phyloP scores from a whole-genome alignment of 2,888 invertebrate genomes.

The Melieria omissa region DNA sequence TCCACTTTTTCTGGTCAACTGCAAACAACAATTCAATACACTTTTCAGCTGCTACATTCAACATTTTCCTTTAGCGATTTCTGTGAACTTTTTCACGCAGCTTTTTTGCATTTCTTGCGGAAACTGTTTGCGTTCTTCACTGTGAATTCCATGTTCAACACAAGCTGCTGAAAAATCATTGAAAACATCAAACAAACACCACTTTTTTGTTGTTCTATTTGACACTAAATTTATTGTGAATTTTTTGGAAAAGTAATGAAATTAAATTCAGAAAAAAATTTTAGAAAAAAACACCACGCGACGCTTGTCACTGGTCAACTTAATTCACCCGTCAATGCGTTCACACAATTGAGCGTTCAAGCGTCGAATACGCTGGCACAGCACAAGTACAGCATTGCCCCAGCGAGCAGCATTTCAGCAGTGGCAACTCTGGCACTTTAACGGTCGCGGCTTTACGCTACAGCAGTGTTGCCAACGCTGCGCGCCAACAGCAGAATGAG shows the following conservation, averaged over 20 bases:
- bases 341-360: constrained; percentile 34
- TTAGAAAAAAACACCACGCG: not conserved
- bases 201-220: no score
- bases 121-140: not conserved
- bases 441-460: no score
- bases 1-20: no score
- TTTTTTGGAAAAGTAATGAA: not conserved
- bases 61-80: no score
- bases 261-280: not conserved
- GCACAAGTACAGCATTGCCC: no score
- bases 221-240: no score
- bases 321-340: constrained; percentile 16
- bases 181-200: no score
- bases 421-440: not conserved
- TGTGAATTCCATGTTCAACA: not conserved
- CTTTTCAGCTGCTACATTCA: no score
- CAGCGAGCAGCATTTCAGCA: no score
- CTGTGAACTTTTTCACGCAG: not conserved
- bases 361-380: constrained; percentile 21
- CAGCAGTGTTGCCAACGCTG: not conserved
- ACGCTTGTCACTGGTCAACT: constrained; percentile 6
- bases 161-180: no score
- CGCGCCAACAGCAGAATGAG: constrained; percentile 7
- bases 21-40: no score
- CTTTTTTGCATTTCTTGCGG: not conserved